A percentile compares a stretch with the other conserved stretches of the same genome.
Evolutionary conservation across 2,797 vertebrate species (phyloP).

Genomic region (Lophius americanus): DNA sequence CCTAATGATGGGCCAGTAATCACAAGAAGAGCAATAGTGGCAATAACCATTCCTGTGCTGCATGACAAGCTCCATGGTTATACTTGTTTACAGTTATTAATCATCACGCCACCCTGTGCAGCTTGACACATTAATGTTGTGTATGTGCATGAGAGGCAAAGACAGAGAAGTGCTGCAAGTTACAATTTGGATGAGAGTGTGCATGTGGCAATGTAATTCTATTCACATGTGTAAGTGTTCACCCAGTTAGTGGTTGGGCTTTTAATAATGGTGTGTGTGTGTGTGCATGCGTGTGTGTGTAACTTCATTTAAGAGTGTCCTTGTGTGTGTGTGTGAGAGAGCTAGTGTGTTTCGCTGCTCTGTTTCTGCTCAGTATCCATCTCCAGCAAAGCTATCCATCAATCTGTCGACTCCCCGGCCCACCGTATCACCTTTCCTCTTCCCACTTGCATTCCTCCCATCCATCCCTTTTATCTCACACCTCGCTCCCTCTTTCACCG

Average conservation of each 20-base stretch:
- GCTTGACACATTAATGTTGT: constrained; percentile 61
- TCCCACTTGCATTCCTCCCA: constrained; percentile 66
- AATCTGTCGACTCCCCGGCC: constrained; percentile 75
- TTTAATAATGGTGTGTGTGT: constrained; percentile 9
- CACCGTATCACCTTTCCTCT: constrained; percentile 71
- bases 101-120: constrained; percentile 54
- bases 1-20: constrained; percentile 63
- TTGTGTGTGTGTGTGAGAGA: constrained; percentile 18
- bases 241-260: constrained; percentile 3
- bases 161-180: constrained; percentile 25
- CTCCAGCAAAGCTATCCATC: constrained; percentile 71
- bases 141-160: constrained; percentile 1
- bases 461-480: constrained; percentile 73
- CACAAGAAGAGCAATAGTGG: constrained; percentile 71
- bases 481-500: constrained; percentile 32
- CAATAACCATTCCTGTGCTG: constrained; percentile 73
- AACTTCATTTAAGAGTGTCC: constrained; percentile 6
- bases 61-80: constrained; percentile 68
- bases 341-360: constrained; percentile 53
- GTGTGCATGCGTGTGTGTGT: neutral
- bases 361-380: constrained; percentile 72
- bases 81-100: constrained; percentile 79
- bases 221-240: constrained; percentile 14
- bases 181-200: constrained; percentile 29
- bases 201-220: constrained; percentile 29